Base-by-base conservation (phyloP, 2,888 invertebrate genomes). In the Allygus modestus region DNA sequence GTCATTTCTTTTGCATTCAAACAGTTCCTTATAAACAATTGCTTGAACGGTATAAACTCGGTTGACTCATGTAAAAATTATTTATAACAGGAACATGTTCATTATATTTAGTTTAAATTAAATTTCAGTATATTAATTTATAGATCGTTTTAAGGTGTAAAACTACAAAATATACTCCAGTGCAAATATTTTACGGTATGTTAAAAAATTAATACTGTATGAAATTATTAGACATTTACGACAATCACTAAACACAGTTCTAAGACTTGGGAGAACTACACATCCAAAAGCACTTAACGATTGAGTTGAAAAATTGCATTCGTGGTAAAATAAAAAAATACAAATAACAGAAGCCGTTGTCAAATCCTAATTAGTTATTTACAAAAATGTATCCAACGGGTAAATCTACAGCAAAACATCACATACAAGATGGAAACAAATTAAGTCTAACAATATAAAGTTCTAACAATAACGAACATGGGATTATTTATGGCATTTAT, bases 241-340 rank as follows among this genome's bases (percentile, higher is more conserved):
- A 46, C 51, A 46, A 17, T 28, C 17, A 46, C 73, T 82, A 82
- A 41, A 51, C 61, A 82, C 82, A 46, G 77, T 28, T n/a, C 77
- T 77, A 77, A 43, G 77, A 28, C 51, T 23, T 43, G 51, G 51
- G 28, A 20, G n/a, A 28, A 77, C 73, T 82, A 82, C 54, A 82
- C 82, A 82, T 82, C 54, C 71, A 82, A 82, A 82, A 82, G 82
- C 82, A 82, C 82, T 82, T 82, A 82, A 82, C 69, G 51, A 82
- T 69, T 26, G 46, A 51, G 82, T 51, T 71, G 31, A 46, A 82
- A 82, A 82, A 82, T 82, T 82, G 82, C 82, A 82, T 82, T 82
- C 41, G 28, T 82, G 51, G 65, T 81, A 82, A 82, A 46, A 51
- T 23, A 43, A 71, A 82, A 82, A 28, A 26, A 69, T 43, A 46